Evolutionary conservation across 2,888 invertebrate genomes (phyloP).

Genomic region (Brachyopa scutellaris): DNA sequence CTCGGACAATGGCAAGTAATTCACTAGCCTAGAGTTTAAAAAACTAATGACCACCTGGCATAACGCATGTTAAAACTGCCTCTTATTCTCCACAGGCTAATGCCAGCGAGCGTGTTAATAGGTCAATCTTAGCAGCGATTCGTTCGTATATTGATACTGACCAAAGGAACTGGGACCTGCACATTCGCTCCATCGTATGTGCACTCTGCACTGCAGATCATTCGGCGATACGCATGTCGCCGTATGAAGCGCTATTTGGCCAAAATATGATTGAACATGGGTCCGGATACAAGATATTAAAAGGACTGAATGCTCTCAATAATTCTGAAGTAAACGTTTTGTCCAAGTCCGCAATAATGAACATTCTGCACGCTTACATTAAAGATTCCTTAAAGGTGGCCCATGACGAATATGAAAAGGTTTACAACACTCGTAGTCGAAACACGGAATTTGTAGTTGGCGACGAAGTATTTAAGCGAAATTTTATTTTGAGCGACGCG

Average conservation of each 20-base stretch:
- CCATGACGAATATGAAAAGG: background rate
- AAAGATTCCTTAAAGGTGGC: background rate
- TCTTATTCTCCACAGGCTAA: slow-evolving; percentile 48
- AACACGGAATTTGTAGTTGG: background rate
- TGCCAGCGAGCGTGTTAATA: too few relatives aligned
- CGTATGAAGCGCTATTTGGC: slow-evolving; percentile 13
- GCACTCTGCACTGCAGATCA: background rate
- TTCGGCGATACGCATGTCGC: slow-evolving; percentile 3
- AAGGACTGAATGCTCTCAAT: background rate
- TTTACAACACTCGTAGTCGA: background rate
- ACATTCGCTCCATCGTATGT: background rate
- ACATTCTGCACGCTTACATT: background rate
- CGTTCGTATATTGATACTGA: slow-evolving; percentile 3
- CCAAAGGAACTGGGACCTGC: background rate
- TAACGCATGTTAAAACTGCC: slow-evolving; percentile 62
- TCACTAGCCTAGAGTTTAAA: background rate
- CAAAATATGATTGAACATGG: slow-evolving; percentile 16
- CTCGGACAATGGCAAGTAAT: slow-evolving; percentile 14
- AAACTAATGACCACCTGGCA: background rate
- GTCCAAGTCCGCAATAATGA: background rate
- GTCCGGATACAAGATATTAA: background rate
- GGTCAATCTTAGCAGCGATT: slow-evolving; percentile 62
- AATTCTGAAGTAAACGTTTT: background rate
- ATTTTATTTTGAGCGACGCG: background rate
- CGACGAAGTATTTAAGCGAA: background rate